Base-by-base conservation (phyloP, 2,888 invertebrate genomes). In the Patella depressa region DNA sequence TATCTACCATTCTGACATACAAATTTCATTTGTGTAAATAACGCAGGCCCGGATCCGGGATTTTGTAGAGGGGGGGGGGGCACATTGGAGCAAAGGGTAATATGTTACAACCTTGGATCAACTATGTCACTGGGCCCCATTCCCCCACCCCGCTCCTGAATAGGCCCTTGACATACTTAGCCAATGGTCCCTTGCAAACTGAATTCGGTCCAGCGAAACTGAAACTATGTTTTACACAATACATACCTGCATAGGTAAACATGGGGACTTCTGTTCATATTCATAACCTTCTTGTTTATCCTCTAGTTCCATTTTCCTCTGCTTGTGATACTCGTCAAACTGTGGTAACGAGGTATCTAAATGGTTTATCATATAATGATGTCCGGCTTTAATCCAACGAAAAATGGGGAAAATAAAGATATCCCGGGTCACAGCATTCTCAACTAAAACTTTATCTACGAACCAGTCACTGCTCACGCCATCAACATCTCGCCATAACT, bases 311-410 rank as follows among this genome's bases (percentile, higher is more conserved):
- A 85, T 85, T 53, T 84, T 82, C 57, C 93, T 82, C 78, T 91
- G 90, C 29, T 91, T 90, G 0, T 80, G 82, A 78, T 90, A 85
- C 2, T 89, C 88, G 76, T 92, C 92, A 65, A 88, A 81, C 83
- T 92, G 91, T 0, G 93, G 93, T 59, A 93, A 85, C 75, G 88
- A 85, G 5, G 91, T 90, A 80, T 92, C 92, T 80, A 89, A 89
- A 81, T 91, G 89, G 29, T 87, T 82, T 73, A 93, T 89, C 59
- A 88, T 80, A 82, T 92, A 91, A 54, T 88, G 87, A 34, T 79
- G 83, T 72, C 90, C 85, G 9, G 90, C 84, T 55, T 88, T 86
- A 76, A 93, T 89, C 92, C 92, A 93, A 53, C 92, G 87, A 80
- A 91, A 88, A 12, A 93, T 86, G 0, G 93, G 93, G 80, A 91